A percentile compares a stretch with the other conserved stretches of the same genome.
phyloP scores from a whole-genome alignment of 1,140 invertebrate species.

The Drosophila pachea region DNA sequence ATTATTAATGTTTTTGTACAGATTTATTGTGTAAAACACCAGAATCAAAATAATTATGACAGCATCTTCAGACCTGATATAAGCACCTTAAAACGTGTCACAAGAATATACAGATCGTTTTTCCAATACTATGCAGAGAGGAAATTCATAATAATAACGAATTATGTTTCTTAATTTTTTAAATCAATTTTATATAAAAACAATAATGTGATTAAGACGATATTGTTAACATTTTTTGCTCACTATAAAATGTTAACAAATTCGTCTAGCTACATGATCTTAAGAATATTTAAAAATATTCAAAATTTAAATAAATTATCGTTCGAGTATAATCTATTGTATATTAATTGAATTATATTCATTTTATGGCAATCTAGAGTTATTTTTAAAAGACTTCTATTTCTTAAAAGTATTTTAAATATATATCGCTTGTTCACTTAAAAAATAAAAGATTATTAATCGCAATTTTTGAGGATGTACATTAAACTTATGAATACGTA shows the following conservation, averaged over 20 bases:
- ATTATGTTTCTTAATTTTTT: not conserved
- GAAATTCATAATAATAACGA: not conserved
- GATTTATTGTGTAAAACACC: too few relatives aligned
- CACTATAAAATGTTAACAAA: slow-evolving; percentile 62
- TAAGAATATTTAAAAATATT: slow-evolving; percentile 10
- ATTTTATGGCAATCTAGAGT: too few relatives aligned
- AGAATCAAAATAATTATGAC: not conserved
- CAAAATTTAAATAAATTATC: slow-evolving; percentile 43
- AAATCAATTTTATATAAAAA: not conserved
- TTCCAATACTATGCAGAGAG: not conserved
- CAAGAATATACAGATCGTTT: slow-evolving; percentile 1
- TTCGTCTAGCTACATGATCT: slow-evolving; percentile 8
- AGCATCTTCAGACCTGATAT: not conserved
- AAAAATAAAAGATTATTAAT: too few relatives aligned
- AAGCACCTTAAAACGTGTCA: not conserved
- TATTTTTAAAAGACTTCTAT: too few relatives aligned
- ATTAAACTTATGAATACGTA: too few relatives aligned
- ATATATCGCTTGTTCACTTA: too few relatives aligned
- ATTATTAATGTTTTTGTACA: too few relatives aligned
- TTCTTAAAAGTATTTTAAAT: too few relatives aligned
- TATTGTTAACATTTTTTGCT: slow-evolving; percentile 68
- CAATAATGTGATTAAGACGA: slow-evolving; percentile 11
- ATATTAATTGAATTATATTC: not conserved
- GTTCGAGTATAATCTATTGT: slow-evolving; percentile 19
- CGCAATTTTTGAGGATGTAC: too few relatives aligned